phyloP scores from a whole-genome alignment of 2,888 invertebrate genomes.

The Drosophila tanythrix region DNA sequence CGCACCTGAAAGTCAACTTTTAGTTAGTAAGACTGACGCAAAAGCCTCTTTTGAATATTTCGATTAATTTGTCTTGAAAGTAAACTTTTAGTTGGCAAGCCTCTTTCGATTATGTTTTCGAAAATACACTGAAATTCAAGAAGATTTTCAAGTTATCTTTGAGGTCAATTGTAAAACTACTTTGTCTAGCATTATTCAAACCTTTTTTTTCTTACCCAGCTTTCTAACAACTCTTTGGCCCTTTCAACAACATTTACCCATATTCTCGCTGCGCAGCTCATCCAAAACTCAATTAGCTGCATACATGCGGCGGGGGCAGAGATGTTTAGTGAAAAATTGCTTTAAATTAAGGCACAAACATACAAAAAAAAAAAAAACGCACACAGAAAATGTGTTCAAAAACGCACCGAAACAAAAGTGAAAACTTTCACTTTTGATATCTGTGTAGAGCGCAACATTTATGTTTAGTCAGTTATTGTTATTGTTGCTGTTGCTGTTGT shows the following conservation, averaged over 20 bases:
- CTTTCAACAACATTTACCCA: neutral
- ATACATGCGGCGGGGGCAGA: slow-evolving; percentile 21
- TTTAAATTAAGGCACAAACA: slow-evolving; percentile 37
- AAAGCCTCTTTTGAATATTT: neutral
- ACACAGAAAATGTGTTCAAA: slow-evolving; percentile 39
- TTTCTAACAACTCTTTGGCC: slow-evolving; percentile 15
- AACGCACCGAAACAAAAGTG: slow-evolving; percentile 65
- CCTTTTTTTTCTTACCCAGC: slow-evolving; percentile 3
- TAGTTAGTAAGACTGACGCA: neutral
- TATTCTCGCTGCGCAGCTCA: slow-evolving; percentile 24
- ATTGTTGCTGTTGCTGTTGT: slow-evolving; percentile 12
- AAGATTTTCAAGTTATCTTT: neutral
- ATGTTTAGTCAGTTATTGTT: slow-evolving; percentile 55
- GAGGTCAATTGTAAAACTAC: neutral
- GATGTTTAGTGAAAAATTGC: slow-evolving; percentile 56
- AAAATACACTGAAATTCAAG: neutral
- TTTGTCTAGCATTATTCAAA: neutral
- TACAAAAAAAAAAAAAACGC: slow-evolving; percentile 1
- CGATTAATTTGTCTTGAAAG: neutral
- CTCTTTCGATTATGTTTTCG: neutral
- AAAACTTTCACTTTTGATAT: slow-evolving; percentile 70
- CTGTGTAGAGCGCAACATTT: slow-evolving; percentile 52
- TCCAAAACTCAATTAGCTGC: slow-evolving; percentile 22
- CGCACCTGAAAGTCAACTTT: neutral
- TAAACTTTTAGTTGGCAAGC: neutral